Base-by-base conservation (phyloP, 2,113 vertebrate genomes). In the Melanostigma gelatinosum region DNA sequence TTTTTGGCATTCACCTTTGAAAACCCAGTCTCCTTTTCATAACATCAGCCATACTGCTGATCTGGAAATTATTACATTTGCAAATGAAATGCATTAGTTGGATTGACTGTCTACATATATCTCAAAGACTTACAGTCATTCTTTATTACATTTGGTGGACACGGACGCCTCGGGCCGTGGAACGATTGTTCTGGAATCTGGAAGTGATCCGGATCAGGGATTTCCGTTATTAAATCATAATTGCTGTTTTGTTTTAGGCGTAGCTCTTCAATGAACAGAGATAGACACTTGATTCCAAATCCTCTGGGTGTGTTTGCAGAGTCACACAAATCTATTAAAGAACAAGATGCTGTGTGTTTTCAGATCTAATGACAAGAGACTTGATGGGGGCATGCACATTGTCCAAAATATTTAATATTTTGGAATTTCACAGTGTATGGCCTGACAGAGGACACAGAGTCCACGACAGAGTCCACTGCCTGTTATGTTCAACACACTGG, bases 1-100 rank as follows among this genome's bases (percentile, higher is more conserved):
- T 65, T 60, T 70, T 42, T 69, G 40, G 10, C 7, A 18, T 42
- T 72, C 71, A 46, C 16, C 55, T 22, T n/a, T 75, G 20, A 57
- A 67, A 65, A 29, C 20, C 11, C 34, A n/a, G 22, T 44, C 44
- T 83, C 44, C 50, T 46, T 75, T 70, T 69, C 20, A 67, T 57
- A 63, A 68, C 70, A 32, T n/a, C 24, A 24, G 24, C 32, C 46
- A 3, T 12, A 63, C 16, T 36, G 44, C 72, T 57, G 13, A 69
- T 85, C 71, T 79, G 64, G 75, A 74, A 72, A 77, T 73, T n/a
- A 79, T 87, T 86, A 71, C 5, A 69, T 69, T 42, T 44, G 34
- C 72, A 67, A 73, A 80, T 13, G 57, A 74, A 82, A 89, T 87
- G 74, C 78, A 87, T 91, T 89, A 89, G 76, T 55, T 67, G 38